Base-by-base conservation (phyloP, 2,888 invertebrate genomes). In the Trissolcus brochymenae region DNA sequence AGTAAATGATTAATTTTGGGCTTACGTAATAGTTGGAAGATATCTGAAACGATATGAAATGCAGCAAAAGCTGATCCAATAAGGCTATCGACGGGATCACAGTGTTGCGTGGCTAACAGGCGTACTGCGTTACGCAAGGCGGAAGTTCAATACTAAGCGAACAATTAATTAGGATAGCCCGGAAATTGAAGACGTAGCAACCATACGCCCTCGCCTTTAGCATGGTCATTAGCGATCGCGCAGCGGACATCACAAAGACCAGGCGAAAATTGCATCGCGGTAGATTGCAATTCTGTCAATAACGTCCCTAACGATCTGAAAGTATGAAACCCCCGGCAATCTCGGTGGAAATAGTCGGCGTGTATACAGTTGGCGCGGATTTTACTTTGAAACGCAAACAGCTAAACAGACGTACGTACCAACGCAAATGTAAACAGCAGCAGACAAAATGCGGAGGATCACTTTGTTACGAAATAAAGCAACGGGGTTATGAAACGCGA, bases 121-220 rank as follows among this genome's bases (percentile, higher is more conserved):
- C 74, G 79, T 76, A 51, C 49, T 74, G 74, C 76, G 76, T 79
- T 76, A 76, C 43, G 79, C 74, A 76, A 64, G 71, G 78, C 78
- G 79, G 81, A 80, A 80, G 80, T 80, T 80, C 78, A 81, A 81
- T 80, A 81, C 79, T 80, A 77, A 76, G 64, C 75, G 74, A 64
- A 77, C 76, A 79, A 80, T 80, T 79, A 81, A 81, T 81, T 81
- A 81, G 79, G 76, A 65, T 79, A 56, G 70, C 64, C 76, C 75
- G 81, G 79, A 81, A 80, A 81, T 80, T 60, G 79, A 79, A 79
- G 74, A 78, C 79, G 78, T 79, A 79, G 79, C 76, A 72, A 71
- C 76, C 59, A 73, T 62, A 35, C 66, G 51, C 76, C 73, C 76
- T 66, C 71, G 67, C 73, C 79, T 76, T 74, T 74, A 74, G 66